These are phyloP conservation scores for Frieseomelitta varia DNA, from an alignment of 1,140 invertebrate genomes.

Conservation along the genomic window DNA sequence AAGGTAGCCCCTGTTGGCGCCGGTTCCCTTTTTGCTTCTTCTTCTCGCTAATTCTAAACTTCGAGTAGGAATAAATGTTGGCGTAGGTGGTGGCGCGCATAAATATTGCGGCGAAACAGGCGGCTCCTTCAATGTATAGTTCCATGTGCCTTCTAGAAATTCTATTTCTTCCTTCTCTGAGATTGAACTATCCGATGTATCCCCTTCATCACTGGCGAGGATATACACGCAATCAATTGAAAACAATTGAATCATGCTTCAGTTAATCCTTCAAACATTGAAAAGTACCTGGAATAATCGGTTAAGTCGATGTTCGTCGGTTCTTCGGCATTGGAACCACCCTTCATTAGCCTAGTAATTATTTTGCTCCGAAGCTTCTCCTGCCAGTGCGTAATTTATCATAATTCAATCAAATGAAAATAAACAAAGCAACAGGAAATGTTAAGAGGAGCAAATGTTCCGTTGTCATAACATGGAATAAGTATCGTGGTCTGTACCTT, in stretches of 20 bases:
- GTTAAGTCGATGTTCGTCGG: constrained; percentile 92
- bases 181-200: constrained; percentile 86
- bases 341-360: constrained; percentile 88
- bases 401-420: neutral
- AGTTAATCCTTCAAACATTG: neutral
- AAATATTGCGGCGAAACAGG: constrained; percentile 57
- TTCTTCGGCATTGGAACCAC: constrained; percentile 93
- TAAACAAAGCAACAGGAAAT: neutral
- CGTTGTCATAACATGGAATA: neutral
- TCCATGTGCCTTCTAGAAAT: constrained; percentile 48
- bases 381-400: constrained; percentile 71
- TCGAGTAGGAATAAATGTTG: constrained; percentile 69
- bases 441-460: neutral
- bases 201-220: constrained; percentile 87
- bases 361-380: constrained; percentile 91
- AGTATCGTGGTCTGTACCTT: constrained; percentile 84
- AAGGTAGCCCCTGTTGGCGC: constrained; percentile 53
- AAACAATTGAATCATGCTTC: neutral
- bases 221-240: neutral
- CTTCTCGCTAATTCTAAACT: constrained; percentile 58
- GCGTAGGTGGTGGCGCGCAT: constrained; percentile 84
- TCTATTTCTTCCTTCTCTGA: constrained; percentile 78
- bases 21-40: constrained; percentile 59
- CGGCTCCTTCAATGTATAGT: constrained; percentile 52
- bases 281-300: constrained; percentile 90